phyloP scores from a whole-genome alignment of 2,888 invertebrate genomes.

The Steinernema carpocapsae region DNA sequence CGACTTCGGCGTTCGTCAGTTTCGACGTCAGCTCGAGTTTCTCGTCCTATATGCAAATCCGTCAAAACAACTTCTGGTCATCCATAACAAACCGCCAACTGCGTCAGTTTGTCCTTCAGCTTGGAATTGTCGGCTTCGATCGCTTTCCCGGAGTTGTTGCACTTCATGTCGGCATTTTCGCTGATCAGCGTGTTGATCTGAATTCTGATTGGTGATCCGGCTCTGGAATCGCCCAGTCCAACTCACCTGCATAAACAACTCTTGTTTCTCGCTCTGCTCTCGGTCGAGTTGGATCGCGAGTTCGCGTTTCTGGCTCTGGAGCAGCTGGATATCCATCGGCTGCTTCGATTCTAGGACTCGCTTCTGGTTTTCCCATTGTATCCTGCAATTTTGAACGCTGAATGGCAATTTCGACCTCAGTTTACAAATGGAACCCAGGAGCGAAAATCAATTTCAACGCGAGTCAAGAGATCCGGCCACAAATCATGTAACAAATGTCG shows the following conservation, averaged over 20 bases:
- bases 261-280: constrained; percentile 66
- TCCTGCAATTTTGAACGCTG: constrained; percentile 38
- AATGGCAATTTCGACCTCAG: no score
- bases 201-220: constrained; percentile 33
- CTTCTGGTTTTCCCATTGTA: constrained; percentile 50
- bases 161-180: constrained; percentile 57
- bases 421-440: no score
- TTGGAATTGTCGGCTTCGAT: constrained; percentile 28
- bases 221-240: background rate
- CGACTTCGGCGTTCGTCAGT: constrained; percentile 26
- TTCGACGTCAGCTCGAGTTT: constrained; percentile 29
- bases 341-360: constrained; percentile 52
- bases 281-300: constrained; percentile 62
- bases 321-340: constrained; percentile 58
- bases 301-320: constrained; percentile 63
- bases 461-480: no score
- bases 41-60: constrained; percentile 5
- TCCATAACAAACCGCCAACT: constrained; percentile 14
- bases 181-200: constrained; percentile 65
- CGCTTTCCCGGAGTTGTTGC: constrained; percentile 35
- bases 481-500: no score
- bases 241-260: constrained; percentile 65
- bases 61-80: constrained; percentile 14
- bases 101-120: constrained; percentile 21
- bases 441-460: no score